Evolutionary conservation across 2,888 invertebrate species (phyloP).

Genomic region (Drosophila setosimentum): DNA sequence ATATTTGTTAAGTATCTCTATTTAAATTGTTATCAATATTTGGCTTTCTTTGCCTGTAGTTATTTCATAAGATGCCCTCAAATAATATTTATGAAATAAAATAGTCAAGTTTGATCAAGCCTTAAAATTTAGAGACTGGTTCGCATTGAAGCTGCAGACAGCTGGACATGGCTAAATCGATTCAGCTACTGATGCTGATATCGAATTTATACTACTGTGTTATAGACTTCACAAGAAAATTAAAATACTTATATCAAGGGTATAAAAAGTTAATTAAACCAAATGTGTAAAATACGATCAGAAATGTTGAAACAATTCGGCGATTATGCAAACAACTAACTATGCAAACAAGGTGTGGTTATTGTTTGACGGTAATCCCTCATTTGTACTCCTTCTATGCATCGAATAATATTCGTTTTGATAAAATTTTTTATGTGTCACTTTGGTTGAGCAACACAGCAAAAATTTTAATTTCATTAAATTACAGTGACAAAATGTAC

Average conservation of each 20-base stretch:
- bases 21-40: neutral
- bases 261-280: neutral
- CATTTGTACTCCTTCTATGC: neutral
- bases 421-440: neutral
- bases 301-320: conserved; percentile 1
- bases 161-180: neutral
- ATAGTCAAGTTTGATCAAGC: neutral
- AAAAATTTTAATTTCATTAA: neutral
- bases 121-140: neutral
- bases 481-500: neutral
- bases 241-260: neutral
- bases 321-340: neutral
- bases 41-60: neutral
- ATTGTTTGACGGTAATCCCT: conserved; percentile 1
- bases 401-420: neutral
- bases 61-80: neutral
- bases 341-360: conserved; percentile 3
- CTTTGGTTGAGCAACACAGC: neutral
- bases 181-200: neutral
- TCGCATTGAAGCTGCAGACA: neutral
- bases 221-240: neutral
- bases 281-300: conserved; percentile 6
- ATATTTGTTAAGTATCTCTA: neutral
- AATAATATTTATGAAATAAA: neutral
- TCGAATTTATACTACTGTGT: neutral